phyloP scores from a whole-genome alignment of 2,888 invertebrate genomes.

The Platynereis dumerilii region DNA sequence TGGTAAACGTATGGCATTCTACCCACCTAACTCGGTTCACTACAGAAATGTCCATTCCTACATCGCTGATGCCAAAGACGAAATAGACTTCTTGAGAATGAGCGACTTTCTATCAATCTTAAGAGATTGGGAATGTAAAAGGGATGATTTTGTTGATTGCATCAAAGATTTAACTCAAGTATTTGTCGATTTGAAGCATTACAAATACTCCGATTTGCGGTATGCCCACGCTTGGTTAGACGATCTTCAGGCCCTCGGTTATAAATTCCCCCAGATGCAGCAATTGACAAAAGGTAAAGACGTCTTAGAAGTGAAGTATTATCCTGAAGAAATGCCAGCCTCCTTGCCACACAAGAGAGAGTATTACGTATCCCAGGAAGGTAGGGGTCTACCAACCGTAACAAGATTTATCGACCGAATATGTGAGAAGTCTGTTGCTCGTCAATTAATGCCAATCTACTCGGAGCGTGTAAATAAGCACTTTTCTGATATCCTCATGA shows the following conservation, averaged over 20 bases:
- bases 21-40: constrained; percentile 40
- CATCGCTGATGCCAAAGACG: constrained; percentile 42
- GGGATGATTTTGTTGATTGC: constrained; percentile 35
- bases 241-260: constrained; percentile 34
- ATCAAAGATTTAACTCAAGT: constrained; percentile 28
- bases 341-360: background rate
- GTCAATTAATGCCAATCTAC: too few species aligned
- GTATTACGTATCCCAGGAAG: background rate
- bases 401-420: background rate
- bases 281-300: background rate
- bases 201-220: constrained; percentile 31
- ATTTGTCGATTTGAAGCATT: constrained; percentile 30
- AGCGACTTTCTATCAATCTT: constrained; percentile 34
- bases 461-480: too few species aligned
- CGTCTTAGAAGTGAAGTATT: background rate
- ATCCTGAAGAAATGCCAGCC: background rate
- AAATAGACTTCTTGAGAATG: constrained; percentile 37
- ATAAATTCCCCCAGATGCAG: constrained; percentile 28
- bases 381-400: background rate
- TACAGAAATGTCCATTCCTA: constrained; percentile 40
- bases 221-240: constrained; percentile 39
- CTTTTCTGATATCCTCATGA: too few species aligned
- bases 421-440: background rate
- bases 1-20: constrained; percentile 41
- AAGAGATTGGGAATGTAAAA: constrained; percentile 38